Base-by-base conservation (phyloP, 2,113 vertebrate species). In the Tenrec ecaudatus region DNA sequence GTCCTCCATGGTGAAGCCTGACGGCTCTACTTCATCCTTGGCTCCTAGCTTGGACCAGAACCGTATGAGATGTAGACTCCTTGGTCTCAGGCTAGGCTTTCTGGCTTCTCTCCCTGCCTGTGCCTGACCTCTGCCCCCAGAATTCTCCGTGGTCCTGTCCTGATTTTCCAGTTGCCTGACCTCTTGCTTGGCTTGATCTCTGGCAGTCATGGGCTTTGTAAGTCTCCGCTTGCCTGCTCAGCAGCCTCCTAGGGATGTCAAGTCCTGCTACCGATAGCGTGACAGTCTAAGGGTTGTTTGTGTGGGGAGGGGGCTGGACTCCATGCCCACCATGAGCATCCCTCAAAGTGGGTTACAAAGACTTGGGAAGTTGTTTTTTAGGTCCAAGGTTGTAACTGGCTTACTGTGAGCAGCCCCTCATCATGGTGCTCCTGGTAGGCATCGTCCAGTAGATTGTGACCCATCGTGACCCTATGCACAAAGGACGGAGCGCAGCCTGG, bases 161-260 rank as follows among this genome's bases (percentile, higher is more conserved):
- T 77, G 62, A 97, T 96, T 97, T 97, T 97, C 96, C 96, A 96
- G 94, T 93, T 89, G 90, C 89, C 86, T 97, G 96, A 97, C 95
- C 96, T 96, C 93, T 94, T 78, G 92, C 88, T 90, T 90, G 95
- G 86, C 64, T 73, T 90, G 64, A 47, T 93, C 47, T 47, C 19
- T 23, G 14, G 66, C 25, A 75, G 91, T 62, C 89, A 82, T 16
- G 81, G 92, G 90, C 88, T 75, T 69, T 91, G 88, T 80, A 11
- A 80, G 75, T 78, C 80, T 71, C 79, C 31, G 79, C 66, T 79
- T 76, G 88, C 80, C 57, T 66, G 36, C 53, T 71, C 75, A 79
- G 78, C 43, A 69, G 62, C 75, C 89, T 89, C 73, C 62, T 73
- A 40, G 31, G 0, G 38, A 73, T 53, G 75, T 43, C 29, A 31